Evolutionary conservation across 2,113 vertebrate species (phyloP).

Genomic region (Neolamprologus ventralis): DNA sequence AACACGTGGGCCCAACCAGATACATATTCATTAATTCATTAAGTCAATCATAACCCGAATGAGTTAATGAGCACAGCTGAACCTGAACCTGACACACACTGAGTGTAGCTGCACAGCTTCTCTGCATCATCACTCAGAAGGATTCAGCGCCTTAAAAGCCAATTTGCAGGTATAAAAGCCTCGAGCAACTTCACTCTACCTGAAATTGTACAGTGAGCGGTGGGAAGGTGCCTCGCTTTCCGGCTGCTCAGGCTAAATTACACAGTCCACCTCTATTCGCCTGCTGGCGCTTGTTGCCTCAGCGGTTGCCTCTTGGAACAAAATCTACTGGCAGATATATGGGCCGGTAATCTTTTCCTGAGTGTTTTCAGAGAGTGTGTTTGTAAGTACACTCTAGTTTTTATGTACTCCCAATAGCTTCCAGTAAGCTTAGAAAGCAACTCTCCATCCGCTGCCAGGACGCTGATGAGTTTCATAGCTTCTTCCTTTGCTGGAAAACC

Average conservation of each 20-base stretch:
- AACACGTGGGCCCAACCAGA: fast-evolving
- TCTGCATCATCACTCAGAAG: not conserved
- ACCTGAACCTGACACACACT: fast-evolving
- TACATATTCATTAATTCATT: not conserved
- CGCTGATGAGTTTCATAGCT: not conserved
- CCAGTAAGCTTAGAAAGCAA: not conserved
- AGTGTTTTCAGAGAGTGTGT: not conserved
- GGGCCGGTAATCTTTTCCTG: not conserved
- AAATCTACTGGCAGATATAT: not conserved
- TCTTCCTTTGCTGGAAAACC: not conserved
- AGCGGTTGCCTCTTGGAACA: not conserved
- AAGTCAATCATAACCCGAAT: not conserved
- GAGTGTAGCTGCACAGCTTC: too few relatives aligned
- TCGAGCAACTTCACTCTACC: not conserved
- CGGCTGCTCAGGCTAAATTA: not conserved
- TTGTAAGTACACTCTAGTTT: not conserved
- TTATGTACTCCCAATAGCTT: not conserved
- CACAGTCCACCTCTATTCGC: not conserved
- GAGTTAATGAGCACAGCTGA: not conserved
- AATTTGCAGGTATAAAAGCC: not conserved
- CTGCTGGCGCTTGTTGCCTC: not conserved
- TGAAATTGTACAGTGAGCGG: not conserved
- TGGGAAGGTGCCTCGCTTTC: not conserved
- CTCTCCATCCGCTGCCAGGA: not conserved
- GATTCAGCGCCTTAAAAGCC: not conserved